phyloP scores from a whole-genome alignment of 92 coral and sea anemone genomes.

The Siderastrea radians region DNA sequence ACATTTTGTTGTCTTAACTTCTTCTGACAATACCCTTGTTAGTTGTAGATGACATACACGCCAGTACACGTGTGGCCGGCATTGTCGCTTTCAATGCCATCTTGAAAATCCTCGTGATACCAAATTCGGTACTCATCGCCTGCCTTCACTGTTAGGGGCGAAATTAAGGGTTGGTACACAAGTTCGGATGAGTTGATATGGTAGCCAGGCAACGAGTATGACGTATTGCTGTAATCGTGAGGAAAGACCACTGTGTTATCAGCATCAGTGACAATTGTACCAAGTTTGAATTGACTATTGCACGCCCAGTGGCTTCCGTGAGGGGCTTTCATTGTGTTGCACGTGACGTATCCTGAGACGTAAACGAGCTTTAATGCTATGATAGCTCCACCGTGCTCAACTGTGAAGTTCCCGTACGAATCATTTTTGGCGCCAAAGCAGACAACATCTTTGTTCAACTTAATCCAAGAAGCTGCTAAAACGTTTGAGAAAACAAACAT shows the following conservation, averaged over 20 bases:
- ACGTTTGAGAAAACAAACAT: neutral
- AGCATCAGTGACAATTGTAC: slow-evolving; percentile 3
- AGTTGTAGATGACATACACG: slow-evolving; percentile 8
- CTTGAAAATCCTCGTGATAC: slow-evolving; percentile 22
- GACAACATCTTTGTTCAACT: neutral
- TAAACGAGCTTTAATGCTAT: slow-evolving; percentile 1
- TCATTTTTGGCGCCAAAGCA: slow-evolving; percentile 13
- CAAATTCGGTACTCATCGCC: slow-evolving; percentile 27
- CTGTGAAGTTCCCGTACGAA: neutral
- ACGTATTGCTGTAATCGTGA: neutral
- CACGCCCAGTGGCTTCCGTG: slow-evolving; percentile 20
- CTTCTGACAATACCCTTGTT: no score
- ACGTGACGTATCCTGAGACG: neutral
- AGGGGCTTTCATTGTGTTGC: neutral
- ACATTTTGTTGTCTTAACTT: no score
- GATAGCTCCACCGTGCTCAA: neutral
- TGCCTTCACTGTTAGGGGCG: neutral
- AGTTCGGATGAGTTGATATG: slow-evolving; percentile 15
- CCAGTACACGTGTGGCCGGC: slow-evolving; percentile 20
- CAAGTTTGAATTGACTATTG: neutral
- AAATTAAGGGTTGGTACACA: neutral
- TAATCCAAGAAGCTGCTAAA: neutral
- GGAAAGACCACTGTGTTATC: slow-evolving; percentile 1
- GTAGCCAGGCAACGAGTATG: neutral
- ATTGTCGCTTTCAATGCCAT: neutral